Evolutionary conservation across 2,797 vertebrate genomes (phyloP).

Genomic region (Mergus octosetaceus): DNA sequence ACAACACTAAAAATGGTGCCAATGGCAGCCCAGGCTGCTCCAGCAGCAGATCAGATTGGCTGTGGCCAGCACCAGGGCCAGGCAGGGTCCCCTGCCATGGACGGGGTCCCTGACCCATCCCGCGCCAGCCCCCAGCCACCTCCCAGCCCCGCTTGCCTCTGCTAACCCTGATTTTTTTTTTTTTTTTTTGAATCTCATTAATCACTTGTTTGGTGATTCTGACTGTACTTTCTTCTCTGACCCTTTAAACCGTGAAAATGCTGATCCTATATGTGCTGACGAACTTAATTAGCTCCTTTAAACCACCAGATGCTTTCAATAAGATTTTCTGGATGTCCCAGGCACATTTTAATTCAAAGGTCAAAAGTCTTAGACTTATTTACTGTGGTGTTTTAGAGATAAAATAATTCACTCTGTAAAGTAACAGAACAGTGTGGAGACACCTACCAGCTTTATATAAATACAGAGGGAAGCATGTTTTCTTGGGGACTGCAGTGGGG

Average conservation of each 20-base stretch:
- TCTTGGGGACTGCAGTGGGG: neutral
- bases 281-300: conserved; percentile 62
- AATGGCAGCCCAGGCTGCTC: neutral
- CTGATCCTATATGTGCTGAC: conserved; percentile 46
- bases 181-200: conserved; percentile 37
- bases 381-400: neutral
- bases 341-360: conserved; percentile 44
- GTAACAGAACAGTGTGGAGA: neutral
- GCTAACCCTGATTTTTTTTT: neutral
- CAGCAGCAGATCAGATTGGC: neutral
- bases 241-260: conserved; percentile 60
- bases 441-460: neutral
- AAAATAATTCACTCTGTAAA: neutral
- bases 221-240: conserved; percentile 69
- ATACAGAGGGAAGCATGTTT: neutral
- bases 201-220: conserved; percentile 49
- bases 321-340: conserved; percentile 29
- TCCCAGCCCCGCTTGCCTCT: neutral
- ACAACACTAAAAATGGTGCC: neutral
- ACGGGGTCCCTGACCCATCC: neutral
- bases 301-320: conserved; percentile 52
- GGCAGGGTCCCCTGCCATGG: rapidly evolving
- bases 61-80: neutral
- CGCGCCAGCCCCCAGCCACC: rapidly evolving
- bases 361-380: neutral